phyloP scores from a whole-genome alignment of 2,797 vertebrate species.

The Neopelma chrysocephalum region DNA sequence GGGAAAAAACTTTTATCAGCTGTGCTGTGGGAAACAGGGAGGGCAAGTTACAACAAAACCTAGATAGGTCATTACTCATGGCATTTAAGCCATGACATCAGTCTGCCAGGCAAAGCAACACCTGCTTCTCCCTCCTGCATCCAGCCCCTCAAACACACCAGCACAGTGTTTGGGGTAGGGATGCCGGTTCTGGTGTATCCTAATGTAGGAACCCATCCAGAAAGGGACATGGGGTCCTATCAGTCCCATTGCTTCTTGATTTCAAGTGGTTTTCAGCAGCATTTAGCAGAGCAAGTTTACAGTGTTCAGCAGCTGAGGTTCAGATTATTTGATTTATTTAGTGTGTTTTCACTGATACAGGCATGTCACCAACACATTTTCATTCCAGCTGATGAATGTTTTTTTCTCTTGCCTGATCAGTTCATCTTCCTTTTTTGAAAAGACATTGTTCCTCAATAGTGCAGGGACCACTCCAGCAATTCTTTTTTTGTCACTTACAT shows the following conservation, averaged over 20 bases:
- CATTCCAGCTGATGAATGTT: not conserved
- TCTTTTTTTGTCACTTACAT: not conserved
- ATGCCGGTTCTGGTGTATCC: not conserved
- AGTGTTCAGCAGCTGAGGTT: not conserved
- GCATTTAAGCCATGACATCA: not conserved
- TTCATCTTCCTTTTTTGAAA: not conserved
- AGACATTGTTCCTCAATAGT: not conserved
- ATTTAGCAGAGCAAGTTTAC: not conserved
- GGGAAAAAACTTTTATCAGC: not conserved
- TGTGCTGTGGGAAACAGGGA: fast-evolving
- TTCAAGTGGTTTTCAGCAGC: not conserved
- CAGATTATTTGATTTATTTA: not conserved
- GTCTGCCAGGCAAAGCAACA: not conserved
- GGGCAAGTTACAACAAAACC: not conserved
- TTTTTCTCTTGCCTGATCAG: not conserved
- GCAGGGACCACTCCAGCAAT: not conserved
- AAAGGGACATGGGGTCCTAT: not conserved
- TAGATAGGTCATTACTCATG: not conserved
- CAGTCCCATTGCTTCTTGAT: not conserved
- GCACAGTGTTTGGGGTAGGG: fast-evolving
- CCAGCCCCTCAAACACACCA: not conserved
- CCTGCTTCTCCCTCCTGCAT: not conserved
- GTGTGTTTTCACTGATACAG: not conserved
- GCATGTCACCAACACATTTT: not conserved
- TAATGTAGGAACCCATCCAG: not conserved